A percentile compares a stretch with the other conserved stretches of the same genome.
These are phyloP conservation scores for Eumeta japonica DNA, from an alignment of 1,140 invertebrate genomes.

Conservation along the genomic window DNA sequence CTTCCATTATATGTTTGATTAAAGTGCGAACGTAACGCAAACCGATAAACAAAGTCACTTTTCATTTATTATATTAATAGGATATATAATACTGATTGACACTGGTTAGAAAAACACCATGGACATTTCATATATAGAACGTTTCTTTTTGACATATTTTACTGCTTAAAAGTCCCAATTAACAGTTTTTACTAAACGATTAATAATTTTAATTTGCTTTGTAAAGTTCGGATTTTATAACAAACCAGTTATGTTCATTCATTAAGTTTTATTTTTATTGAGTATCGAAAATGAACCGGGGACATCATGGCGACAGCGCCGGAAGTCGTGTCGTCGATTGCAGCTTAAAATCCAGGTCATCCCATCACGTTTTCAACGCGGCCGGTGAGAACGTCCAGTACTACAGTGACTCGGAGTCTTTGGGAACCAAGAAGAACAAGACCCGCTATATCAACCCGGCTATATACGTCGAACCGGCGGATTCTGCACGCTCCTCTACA, in stretches of 20 bases:
- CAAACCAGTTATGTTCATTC: too few species aligned
- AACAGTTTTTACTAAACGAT: neutral
- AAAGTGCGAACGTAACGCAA: too few species aligned
- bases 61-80: too few species aligned
- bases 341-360: constrained; percentile 23
- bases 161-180: neutral
- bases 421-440: constrained; percentile 35
- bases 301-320: constrained; percentile 40
- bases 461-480: constrained; percentile 40
- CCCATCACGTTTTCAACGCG: constrained; percentile 43
- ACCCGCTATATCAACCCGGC: constrained; percentile 49
- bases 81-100: too few species aligned
- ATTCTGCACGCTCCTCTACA: constrained; percentile 35
- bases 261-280: neutral
- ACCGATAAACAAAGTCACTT: too few species aligned
- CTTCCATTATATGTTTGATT: too few species aligned
- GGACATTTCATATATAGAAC: neutral
- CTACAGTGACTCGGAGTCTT: constrained; percentile 43
- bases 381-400: constrained; percentile 44
- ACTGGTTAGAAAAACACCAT: neutral
- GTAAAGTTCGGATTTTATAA: neutral
- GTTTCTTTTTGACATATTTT: neutral
- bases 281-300: constrained; percentile 16
- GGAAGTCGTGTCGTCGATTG: constrained; percentile 20
- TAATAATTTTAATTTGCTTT: neutral